Evolutionary conservation across 2,888 invertebrate genomes (phyloP).

Genomic region (Cantharis rufa): DNA sequence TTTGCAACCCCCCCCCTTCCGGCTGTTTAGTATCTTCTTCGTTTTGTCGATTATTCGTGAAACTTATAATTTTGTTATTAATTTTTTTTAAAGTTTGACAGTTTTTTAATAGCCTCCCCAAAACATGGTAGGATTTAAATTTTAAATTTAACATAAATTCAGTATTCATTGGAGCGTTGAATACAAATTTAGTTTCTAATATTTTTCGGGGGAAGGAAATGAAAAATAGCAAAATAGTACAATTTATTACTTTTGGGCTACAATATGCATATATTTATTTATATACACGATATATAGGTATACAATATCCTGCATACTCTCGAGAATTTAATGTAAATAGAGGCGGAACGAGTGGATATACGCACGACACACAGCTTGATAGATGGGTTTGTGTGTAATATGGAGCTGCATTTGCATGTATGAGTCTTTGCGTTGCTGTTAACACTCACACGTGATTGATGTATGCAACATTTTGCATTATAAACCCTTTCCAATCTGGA

Average conservation of each 20-base stretch:
- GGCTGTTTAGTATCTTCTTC: too few relatives aligned
- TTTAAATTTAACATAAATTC: neutral
- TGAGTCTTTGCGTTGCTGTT: slow-evolving; percentile 33
- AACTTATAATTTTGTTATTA: neutral
- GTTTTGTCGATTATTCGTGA: neutral
- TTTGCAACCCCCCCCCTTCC: too few relatives aligned
- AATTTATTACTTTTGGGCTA: slow-evolving; percentile 16
- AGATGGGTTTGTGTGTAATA: slow-evolving; percentile 30
- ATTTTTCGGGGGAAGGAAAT: slow-evolving; percentile 5
- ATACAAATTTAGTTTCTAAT: neutral
- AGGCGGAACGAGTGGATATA: slow-evolving; percentile 24
- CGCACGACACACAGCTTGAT: slow-evolving; percentile 29
- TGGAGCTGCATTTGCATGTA: slow-evolving; percentile 33
- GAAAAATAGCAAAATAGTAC: neutral
- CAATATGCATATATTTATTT: slow-evolving; percentile 1
- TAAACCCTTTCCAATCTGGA: neutral
- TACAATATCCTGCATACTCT: slow-evolving; percentile 12
- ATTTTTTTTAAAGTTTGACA: neutral
- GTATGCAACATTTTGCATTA: slow-evolving; percentile 26
- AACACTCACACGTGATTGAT: slow-evolving; percentile 35
- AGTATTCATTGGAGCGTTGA: neutral
- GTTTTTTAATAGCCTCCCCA: neutral
- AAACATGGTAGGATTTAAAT: neutral
- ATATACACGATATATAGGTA: slow-evolving; percentile 4
- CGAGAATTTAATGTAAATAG: slow-evolving; percentile 18